Evolutionary conservation across 1,140 invertebrate species (phyloP).

Genomic region (Aphelinus certus): DNA sequence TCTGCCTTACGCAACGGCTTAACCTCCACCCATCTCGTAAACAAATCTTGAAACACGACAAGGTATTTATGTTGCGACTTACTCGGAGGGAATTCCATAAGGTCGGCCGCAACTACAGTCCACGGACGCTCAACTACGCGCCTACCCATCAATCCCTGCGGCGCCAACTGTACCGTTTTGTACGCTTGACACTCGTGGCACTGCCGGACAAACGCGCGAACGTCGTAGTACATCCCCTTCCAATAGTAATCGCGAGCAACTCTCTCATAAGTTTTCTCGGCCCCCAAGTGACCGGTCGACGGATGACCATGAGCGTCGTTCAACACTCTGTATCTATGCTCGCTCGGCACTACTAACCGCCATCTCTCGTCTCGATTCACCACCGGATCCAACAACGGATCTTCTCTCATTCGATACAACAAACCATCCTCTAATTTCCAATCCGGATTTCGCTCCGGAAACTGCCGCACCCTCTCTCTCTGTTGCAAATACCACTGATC

Average conservation of each 20-base stretch:
- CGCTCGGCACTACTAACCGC: conserved; percentile 7
- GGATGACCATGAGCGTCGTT: not conserved
- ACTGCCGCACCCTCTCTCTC: not conserved
- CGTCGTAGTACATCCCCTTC: conserved; percentile 1
- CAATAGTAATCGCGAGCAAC: conserved; percentile 19
- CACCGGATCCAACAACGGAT: conserved; percentile 8
- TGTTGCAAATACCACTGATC: not conserved
- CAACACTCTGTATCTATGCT: not conserved
- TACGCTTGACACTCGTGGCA: not conserved
- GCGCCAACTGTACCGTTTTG: not conserved
- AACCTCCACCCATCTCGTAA: conserved; percentile 35
- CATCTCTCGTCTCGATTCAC: not conserved
- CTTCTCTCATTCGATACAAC: conserved; percentile 4
- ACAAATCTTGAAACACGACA: conserved; percentile 35
- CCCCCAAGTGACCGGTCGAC: conserved; percentile 7
- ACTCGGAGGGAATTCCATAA: no score
- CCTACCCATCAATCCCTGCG: not conserved
- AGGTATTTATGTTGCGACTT: not conserved
- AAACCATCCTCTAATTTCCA: conserved; percentile 7
- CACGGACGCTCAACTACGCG: conserved; percentile 24
- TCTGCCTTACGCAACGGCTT: not conserved
- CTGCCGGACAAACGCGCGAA: not conserved
- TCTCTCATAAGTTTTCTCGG: conserved; percentile 24
- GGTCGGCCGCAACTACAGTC: not conserved
- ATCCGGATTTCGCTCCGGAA: not conserved